Percentiles rank a stretch among this genome's conserved stretches.
phyloP scores from a whole-genome alignment of 2,888 invertebrate genomes.

The Orchestes rusci region DNA sequence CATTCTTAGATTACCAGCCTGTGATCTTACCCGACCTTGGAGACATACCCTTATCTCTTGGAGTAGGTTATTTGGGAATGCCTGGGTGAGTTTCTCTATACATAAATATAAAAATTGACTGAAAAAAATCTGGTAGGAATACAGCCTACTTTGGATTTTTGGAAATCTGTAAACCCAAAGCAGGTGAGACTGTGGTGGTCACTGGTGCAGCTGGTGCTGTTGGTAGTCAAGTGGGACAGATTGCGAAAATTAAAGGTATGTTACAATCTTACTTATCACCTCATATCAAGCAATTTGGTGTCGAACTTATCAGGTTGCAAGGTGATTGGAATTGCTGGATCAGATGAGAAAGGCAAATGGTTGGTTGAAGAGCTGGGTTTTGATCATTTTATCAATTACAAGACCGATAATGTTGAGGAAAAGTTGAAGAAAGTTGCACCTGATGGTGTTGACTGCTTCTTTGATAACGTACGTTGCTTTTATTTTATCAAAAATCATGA shows the following conservation, averaged over 20 bases:
- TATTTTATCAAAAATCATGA: too few species aligned
- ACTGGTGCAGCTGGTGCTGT: slow-evolving; percentile 75
- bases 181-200: slow-evolving; percentile 65
- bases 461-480: too few species aligned
- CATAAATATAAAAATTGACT: slow-evolving; percentile 7
- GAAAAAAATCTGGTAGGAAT: slow-evolving; percentile 5
- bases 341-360: slow-evolving; percentile 64
- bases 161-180: slow-evolving; percentile 61
- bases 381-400: slow-evolving; percentile 66
- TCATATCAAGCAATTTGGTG: not conserved
- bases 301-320: too few species aligned
- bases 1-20: slow-evolving; percentile 40
- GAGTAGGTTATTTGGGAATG: slow-evolving; percentile 63
- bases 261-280: not conserved
- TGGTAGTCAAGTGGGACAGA: slow-evolving; percentile 70
- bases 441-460: slow-evolving; percentile 65
- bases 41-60: slow-evolving; percentile 53
- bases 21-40: slow-evolving; percentile 51
- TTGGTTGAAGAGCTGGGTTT: slow-evolving; percentile 57
- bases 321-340: slow-evolving; percentile 66
- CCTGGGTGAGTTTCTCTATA: slow-evolving; percentile 63
- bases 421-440: slow-evolving; percentile 57
- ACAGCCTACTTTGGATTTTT: slow-evolving; percentile 48
- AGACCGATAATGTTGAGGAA: slow-evolving; percentile 49
- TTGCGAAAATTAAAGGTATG: slow-evolving; percentile 61